Evolutionary conservation across 37 sponge, comb jelly and placozoan genomes (phyloP).

Genomic region (Crambe crambe): DNA sequence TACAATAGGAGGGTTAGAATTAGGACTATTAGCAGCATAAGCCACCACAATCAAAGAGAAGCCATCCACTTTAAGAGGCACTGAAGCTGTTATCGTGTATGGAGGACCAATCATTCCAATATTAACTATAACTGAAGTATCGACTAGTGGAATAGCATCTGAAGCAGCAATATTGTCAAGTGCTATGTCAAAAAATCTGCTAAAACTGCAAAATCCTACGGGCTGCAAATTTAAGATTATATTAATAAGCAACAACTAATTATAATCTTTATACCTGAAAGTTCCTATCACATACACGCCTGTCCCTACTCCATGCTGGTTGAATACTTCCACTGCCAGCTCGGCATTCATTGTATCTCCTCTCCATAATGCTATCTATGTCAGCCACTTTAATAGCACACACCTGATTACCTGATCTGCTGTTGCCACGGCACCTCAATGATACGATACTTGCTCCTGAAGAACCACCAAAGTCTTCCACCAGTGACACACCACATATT

Average conservation of each 20-base stretch:
- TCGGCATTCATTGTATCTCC: background rate
- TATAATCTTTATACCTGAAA: no score
- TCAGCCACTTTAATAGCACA: conserved; percentile 1
- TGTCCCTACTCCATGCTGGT: background rate
- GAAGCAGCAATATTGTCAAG: background rate
- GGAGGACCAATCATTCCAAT: background rate
- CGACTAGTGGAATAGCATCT: background rate
- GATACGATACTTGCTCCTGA: conserved; percentile 3
- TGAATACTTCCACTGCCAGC: background rate
- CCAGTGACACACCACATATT: conserved; percentile 24
- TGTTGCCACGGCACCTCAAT: background rate
- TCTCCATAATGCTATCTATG: conserved; percentile 14
- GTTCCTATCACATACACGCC: background rate
- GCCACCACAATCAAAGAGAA: background rate
- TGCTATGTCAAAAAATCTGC: no score
- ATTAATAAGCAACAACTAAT: no score
- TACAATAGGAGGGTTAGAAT: no score
- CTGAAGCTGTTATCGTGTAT: background rate
- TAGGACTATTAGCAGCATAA: background rate
- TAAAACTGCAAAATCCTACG: no score
- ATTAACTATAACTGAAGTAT: background rate
- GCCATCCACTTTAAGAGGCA: background rate
- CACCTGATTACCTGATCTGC: background rate
- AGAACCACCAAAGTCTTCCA: conserved; percentile 23
- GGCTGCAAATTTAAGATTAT: no score